Percentiles rank a stretch among this genome's conserved stretches.
These are phyloP conservation scores for Petrocephalus zakoni DNA, from an alignment of 2,113 vertebrate species.

Conservation along the genomic window DNA sequence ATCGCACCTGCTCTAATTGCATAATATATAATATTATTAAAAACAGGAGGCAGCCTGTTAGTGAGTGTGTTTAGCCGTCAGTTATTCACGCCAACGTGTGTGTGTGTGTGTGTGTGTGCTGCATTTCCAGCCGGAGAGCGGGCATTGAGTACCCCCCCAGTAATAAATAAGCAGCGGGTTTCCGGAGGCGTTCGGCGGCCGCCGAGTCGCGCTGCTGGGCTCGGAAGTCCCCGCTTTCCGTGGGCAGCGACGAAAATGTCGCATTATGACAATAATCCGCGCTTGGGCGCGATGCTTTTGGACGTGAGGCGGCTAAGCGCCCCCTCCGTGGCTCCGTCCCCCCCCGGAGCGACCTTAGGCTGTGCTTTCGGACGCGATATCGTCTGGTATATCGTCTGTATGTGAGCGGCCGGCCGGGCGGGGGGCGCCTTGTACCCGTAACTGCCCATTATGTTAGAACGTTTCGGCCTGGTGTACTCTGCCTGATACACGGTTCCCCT, in stretches of 20 bases:
- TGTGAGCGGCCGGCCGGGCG: not conserved
- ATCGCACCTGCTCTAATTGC: not conserved
- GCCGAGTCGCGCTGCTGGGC: not conserved
- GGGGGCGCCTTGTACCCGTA: not conserved
- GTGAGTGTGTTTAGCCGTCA: too few species aligned
- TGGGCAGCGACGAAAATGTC: not conserved
- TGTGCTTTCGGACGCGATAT: not conserved
- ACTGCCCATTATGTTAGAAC: not conserved
- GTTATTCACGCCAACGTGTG: too few species aligned
- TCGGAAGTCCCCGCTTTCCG: not conserved
- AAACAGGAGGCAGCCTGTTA: not conserved
- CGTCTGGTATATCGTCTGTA: not conserved
- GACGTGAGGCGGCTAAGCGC: not conserved
- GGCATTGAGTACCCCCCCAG: not conserved
- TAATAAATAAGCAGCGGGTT: not conserved
- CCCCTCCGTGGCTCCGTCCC: not conserved
- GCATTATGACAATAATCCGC: conserved; percentile 2
- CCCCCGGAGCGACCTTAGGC: not conserved
- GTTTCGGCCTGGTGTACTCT: not conserved
- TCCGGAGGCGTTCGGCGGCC: not conserved
- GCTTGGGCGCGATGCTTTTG: not conserved
- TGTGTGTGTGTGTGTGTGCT: too few species aligned
- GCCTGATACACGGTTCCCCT: not conserved
- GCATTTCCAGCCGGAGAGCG: not conserved
- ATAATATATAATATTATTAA: not conserved